These are phyloP conservation scores for Cricetomys ansorgei DNA, from an alignment of 2,113 vertebrate species.

Conservation along the genomic window DNA sequence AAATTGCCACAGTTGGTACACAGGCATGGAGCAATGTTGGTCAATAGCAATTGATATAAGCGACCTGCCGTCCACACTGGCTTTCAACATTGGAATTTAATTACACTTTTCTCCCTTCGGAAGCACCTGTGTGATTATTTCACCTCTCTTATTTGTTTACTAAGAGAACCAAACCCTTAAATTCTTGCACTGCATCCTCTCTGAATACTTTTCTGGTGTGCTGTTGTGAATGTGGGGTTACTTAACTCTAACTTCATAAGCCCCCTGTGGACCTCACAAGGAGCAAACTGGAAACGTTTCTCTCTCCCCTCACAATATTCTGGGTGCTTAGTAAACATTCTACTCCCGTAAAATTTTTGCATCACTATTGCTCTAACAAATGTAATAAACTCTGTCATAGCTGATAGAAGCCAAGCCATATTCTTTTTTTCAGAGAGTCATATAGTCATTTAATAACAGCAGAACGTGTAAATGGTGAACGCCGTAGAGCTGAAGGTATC, in stretches of 20 bases:
- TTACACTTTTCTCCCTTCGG: neutral
- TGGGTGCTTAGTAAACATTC: slow-evolving; percentile 50
- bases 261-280: neutral
- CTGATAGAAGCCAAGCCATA: slow-evolving; percentile 58
- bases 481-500: neutral
- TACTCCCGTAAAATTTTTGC: neutral
- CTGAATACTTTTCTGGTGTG: neutral
- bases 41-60: neutral
- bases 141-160: slow-evolving; percentile 1
- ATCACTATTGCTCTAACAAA: neutral
- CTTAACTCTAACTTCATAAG: neutral
- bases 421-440: slow-evolving; percentile 28
- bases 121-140: neutral
- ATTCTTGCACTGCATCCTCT: neutral
- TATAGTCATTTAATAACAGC: slow-evolving; percentile 68
- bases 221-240: neutral
- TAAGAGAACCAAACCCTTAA: neutral
- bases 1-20: neutral
- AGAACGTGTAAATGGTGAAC: slow-evolving; percentile 22
- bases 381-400: slow-evolving; percentile 46
- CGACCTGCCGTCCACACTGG: rapidly evolving
- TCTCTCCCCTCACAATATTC: neutral
- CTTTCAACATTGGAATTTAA: neutral
- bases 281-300: neutral
- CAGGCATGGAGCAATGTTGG: slow-evolving; percentile 19